Evolutionary conservation across 1,140 invertebrate genomes (phyloP).

Genomic region (Leptopilina boulardi): DNA sequence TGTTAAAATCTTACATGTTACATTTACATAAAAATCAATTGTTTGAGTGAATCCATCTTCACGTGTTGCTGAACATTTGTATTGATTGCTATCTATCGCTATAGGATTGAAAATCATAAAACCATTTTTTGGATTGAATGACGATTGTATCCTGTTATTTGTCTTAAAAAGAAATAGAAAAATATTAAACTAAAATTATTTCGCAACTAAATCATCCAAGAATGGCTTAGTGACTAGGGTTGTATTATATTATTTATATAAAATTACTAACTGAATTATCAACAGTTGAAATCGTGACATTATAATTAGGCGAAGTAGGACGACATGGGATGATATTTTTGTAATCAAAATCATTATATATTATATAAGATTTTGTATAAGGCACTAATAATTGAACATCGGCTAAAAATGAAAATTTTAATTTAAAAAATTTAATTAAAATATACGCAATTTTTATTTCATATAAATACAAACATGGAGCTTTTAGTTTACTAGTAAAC

Average conservation of each 20-base stretch:
- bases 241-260: not conserved
- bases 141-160: slow-evolving; percentile 38
- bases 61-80: slow-evolving; percentile 66
- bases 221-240: too few species aligned
- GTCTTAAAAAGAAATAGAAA: not conserved
- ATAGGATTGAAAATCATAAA: slow-evolving; percentile 75
- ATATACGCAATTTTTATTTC: not conserved
- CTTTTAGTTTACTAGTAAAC: too few species aligned
- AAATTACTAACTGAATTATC: slow-evolving; percentile 58
- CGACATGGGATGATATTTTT: slow-evolving; percentile 80
- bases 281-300: slow-evolving; percentile 74
- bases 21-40: not conserved
- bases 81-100: slow-evolving; percentile 68
- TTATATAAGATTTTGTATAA: slow-evolving; percentile 65
- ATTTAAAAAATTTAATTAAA: too few species aligned
- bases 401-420: too few species aligned
- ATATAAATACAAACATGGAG: too few species aligned
- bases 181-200: too few species aligned
- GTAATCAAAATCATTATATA: slow-evolving; percentile 67
- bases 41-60: not conserved
- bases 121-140: slow-evolving; percentile 79
- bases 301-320: slow-evolving; percentile 81
- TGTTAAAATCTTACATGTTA: not conserved
- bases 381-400: slow-evolving; percentile 75
- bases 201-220: too few species aligned